phyloP scores from a whole-genome alignment of 2,888 invertebrate genomes.

The Coelinius sp. region DNA sequence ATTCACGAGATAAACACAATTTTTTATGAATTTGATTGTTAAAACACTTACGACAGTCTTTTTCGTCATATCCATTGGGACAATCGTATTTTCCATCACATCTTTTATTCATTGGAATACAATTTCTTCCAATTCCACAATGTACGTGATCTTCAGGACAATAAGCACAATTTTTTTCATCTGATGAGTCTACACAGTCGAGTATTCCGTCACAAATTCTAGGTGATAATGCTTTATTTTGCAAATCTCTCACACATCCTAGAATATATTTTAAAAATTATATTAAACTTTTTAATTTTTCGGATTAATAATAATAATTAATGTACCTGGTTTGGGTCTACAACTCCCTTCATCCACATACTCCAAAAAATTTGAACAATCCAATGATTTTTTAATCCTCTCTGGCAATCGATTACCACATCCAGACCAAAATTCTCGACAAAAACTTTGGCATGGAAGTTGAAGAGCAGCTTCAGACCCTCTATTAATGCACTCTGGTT shows the following conservation, averaged over 20 bases:
- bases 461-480: slow-evolving; percentile 74
- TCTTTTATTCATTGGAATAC: slow-evolving; percentile 79
- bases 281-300: not conserved
- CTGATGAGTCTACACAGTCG: slow-evolving; percentile 87
- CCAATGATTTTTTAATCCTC: slow-evolving; percentile 80
- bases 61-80: slow-evolving; percentile 89
- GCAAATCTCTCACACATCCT: slow-evolving; percentile 83
- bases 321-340: slow-evolving; percentile 81
- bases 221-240: slow-evolving; percentile 81
- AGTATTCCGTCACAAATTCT: slow-evolving; percentile 89
- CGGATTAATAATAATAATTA: too few relatives aligned
- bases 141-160: slow-evolving; percentile 82
- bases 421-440: slow-evolving; percentile 86
- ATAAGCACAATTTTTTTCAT: slow-evolving; percentile 86
- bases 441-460: slow-evolving; percentile 86
- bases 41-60: slow-evolving; percentile 85
- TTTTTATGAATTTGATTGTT: too few relatives aligned
- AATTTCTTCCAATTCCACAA: slow-evolving; percentile 84
- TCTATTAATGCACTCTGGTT: slow-evolving; percentile 79
- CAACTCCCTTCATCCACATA: slow-evolving; percentile 83
- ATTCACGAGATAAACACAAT: too few relatives aligned
- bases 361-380: slow-evolving; percentile 86
- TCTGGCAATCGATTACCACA: slow-evolving; percentile 84
- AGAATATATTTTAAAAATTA: too few relatives aligned
- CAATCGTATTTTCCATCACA: slow-evolving; percentile 90